Evolutionary conservation across 2,888 invertebrate species (phyloP).

Genomic region (Tinea trinotella): DNA sequence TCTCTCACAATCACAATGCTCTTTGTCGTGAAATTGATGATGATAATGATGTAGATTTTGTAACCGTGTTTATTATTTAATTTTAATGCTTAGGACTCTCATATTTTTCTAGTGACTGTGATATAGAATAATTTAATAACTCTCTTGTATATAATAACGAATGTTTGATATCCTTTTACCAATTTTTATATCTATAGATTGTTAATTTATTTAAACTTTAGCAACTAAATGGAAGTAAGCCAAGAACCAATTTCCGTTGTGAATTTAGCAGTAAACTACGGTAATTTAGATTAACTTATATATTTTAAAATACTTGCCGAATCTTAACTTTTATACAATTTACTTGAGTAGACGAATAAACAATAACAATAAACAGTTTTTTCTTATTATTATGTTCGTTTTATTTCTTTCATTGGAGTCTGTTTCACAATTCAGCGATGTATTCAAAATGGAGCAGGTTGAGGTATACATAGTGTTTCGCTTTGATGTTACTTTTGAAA

Average conservation of each 20-base stretch:
- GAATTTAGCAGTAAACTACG: neutral
- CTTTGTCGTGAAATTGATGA: too few relatives aligned
- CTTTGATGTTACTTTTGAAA: conserved; percentile 4
- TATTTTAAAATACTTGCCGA: neutral
- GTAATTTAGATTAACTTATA: neutral
- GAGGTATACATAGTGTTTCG: neutral
- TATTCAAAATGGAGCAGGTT: neutral
- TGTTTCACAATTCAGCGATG: neutral
- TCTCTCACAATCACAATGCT: too few relatives aligned
- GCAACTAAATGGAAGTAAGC: neutral
- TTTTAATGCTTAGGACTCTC: conserved; percentile 47
- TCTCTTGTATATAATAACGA: conserved; percentile 58
- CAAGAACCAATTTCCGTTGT: conserved; percentile 10
- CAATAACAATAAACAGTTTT: conserved; percentile 9
- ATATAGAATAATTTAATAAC: conserved; percentile 67
- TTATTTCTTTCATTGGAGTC: neutral
- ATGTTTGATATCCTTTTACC: conserved; percentile 69
- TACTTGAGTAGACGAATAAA: neutral
- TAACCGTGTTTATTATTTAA: conserved; percentile 58
- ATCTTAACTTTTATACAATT: conserved; percentile 10
- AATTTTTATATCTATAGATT: conserved; percentile 35
- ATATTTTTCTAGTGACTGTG: conserved; percentile 69
- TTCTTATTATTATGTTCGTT: neutral
- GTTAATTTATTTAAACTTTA: conserved; percentile 8
- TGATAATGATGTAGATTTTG: conserved; percentile 49